A percentile compares a stretch with the other conserved stretches of the same genome.
These are phyloP conservation scores for Asobara japonica DNA, from an alignment of 1,140 invertebrate species.

Conservation along the genomic window DNA sequence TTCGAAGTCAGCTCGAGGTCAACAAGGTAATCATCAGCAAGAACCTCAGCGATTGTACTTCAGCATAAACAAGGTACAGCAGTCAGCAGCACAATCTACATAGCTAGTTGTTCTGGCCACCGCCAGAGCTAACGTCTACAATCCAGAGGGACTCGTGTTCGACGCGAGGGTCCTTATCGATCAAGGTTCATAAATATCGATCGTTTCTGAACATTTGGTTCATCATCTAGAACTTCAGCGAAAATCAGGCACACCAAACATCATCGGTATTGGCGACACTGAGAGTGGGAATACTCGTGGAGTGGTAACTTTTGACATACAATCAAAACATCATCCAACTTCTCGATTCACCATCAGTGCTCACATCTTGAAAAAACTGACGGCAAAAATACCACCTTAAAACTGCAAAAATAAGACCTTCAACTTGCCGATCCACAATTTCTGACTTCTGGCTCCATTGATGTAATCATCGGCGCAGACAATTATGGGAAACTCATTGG, in stretches of 20 bases:
- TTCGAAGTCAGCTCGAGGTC: too few species aligned
- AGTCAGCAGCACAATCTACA: too few species aligned
- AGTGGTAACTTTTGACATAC: too few species aligned
- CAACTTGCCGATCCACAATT: neutral
- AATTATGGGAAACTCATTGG: neutral
- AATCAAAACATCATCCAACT: too few species aligned
- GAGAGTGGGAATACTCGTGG: neutral
- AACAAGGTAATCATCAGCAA: too few species aligned
- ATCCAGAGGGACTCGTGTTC: too few species aligned
- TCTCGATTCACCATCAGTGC: neutral
- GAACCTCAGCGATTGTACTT: too few species aligned
- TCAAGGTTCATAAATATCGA: slow-evolving; percentile 8
- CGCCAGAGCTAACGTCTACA: too few species aligned
- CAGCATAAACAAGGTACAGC: too few species aligned
- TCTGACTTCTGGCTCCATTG: too few species aligned
- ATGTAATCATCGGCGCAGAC: slow-evolving; percentile 21
- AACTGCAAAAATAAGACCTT: neutral
- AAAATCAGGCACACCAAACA: neutral
- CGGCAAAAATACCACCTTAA: neutral
- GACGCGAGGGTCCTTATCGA: slow-evolving; percentile 12
- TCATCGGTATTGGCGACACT: neutral
- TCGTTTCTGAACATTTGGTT: neutral
- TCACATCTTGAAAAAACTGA: neutral
- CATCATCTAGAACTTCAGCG: neutral
- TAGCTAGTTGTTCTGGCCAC: too few species aligned